Percentiles rank a stretch among this genome's conserved stretches.
phyloP scores from a whole-genome alignment of 2,797 vertebrate genomes.

The Gorsachius magnificus region DNA sequence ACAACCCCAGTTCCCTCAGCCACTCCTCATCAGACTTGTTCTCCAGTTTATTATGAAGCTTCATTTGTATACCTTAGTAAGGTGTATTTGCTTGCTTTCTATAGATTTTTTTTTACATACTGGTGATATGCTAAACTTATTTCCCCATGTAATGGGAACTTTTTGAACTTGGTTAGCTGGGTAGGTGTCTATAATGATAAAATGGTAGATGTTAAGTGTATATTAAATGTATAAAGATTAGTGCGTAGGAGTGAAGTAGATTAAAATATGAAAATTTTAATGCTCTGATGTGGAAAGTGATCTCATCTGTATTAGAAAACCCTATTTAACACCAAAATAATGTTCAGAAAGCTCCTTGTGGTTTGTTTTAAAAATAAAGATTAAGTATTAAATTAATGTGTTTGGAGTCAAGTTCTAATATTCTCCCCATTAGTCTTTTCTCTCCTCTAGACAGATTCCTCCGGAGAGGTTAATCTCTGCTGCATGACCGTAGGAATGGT shows the following conservation, averaged over 20 bases:
- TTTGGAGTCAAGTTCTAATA: background rate
- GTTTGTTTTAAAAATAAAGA: background rate
- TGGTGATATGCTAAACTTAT: background rate
- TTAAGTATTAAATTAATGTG: background rate
- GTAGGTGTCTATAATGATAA: slow-evolving; percentile 10
- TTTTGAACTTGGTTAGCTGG: background rate
- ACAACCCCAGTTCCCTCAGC: too few relatives aligned
- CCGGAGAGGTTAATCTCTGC: background rate
- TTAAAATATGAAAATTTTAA: background rate
- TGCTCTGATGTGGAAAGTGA: background rate
- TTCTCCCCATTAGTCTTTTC: background rate
- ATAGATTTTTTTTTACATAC: background rate
- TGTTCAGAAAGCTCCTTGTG: background rate
- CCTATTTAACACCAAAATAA: background rate
- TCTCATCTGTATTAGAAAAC: background rate
- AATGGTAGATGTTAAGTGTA: background rate
- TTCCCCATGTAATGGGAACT: background rate
- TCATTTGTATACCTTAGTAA: background rate
- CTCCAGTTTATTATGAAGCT: background rate
- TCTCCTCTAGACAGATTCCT: background rate
- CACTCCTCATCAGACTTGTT: too few relatives aligned
- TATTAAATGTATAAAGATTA: background rate
- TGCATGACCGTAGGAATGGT: background rate
- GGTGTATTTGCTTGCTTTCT: background rate
- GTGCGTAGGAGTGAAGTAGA: background rate